Base-by-base conservation (phyloP, 2,888 invertebrate species). In the Orthosia gracilis region DNA sequence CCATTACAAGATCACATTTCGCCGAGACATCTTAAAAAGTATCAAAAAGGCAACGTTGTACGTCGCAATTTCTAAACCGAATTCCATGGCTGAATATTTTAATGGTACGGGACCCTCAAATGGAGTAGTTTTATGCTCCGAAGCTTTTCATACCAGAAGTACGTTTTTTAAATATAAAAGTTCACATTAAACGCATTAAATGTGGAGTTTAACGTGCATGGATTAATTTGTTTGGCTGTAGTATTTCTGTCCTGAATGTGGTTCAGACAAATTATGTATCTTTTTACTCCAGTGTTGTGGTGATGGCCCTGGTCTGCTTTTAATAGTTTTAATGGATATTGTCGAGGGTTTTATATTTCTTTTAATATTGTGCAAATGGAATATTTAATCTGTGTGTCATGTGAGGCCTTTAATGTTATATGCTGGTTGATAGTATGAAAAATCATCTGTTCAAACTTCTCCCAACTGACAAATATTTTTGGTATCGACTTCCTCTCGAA, bases 151-250 rank as follows among this genome's bases (percentile, higher is more conserved):
- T 84, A 80, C 83, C 71, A 82, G 77, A 80, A 83, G 83, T 82
- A 79, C 87, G 80, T 85, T 84, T 84, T 61, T 71, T 83, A 88
- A 81, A 85, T 87, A 89, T 88, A 89, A 88, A 89, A 89, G 83
- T 88, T 87, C 80, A 82, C 85, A 84, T 87, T 83, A 85, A 89
- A 87, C 84, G 82, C 84, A 84, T 88, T 86, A 85, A 90, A 87
- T 79, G 79, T 78, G 58, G 65, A 70, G 75, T 76, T 83, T 83
- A 69, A 75, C 63, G 75, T 75, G 77, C 83, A 75, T 82, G 69
- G 82, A 80, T 84, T 84, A 84, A 84, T 84, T 78, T 84, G 73
- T 81, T 31, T 50, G 49, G 73, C 67, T 66, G 66, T 70, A 69
- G 59, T 64, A 55, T 73, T 78, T 61, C 71, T 75, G 65, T 57